Conservation (phyloP, 2,888 invertebrate species). For the Dicyrtoma fusca region DNA sequence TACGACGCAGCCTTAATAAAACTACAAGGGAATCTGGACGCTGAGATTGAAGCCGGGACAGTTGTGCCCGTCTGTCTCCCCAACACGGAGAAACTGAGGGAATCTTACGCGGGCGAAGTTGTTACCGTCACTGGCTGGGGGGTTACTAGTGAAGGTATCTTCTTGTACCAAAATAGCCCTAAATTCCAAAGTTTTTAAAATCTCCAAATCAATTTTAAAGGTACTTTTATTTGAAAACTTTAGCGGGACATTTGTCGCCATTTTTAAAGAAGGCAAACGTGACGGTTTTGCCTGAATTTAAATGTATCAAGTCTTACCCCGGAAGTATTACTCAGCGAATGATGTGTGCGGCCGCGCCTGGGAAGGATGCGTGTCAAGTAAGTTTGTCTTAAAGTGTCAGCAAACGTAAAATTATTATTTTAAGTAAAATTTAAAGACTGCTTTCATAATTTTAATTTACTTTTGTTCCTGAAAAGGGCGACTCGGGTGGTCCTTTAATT, state of each 20-base stretch:
- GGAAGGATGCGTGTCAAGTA: slow-evolving; percentile 3
- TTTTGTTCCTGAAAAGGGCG: slow-evolving; percentile 24
- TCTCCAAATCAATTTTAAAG: neutral
- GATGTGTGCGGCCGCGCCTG: slow-evolving; percentile 50
- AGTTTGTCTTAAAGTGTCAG: too few relatives aligned
- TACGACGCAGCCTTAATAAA: slow-evolving; percentile 61
- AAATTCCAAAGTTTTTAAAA: neutral
- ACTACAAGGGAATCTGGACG: slow-evolving; percentile 54
- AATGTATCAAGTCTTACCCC: slow-evolving; percentile 46
- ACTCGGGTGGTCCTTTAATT: slow-evolving; percentile 48
- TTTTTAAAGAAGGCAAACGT: slow-evolving; percentile 45
- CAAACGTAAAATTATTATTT: too few relatives aligned
- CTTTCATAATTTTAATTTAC: slow-evolving; percentile 1
- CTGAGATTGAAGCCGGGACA: slow-evolving; percentile 45
- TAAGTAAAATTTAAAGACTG: too few relatives aligned
- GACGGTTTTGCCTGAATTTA: slow-evolving; percentile 44
- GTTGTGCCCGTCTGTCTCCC: slow-evolving; percentile 58
- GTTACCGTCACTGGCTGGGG: slow-evolving; percentile 59
- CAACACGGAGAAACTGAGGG: slow-evolving; percentile 40
- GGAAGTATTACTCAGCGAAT: slow-evolving; percentile 50
- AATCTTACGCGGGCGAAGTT: slow-evolving; percentile 55
- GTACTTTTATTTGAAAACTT: slow-evolving; percentile 1
- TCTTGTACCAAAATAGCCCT: neutral
- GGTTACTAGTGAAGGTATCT: slow-evolving; percentile 57
- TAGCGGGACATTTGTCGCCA: slow-evolving; percentile 46